Base-by-base conservation (phyloP, 2,888 invertebrate genomes). In the Cataglyphis altisquamis region DNA sequence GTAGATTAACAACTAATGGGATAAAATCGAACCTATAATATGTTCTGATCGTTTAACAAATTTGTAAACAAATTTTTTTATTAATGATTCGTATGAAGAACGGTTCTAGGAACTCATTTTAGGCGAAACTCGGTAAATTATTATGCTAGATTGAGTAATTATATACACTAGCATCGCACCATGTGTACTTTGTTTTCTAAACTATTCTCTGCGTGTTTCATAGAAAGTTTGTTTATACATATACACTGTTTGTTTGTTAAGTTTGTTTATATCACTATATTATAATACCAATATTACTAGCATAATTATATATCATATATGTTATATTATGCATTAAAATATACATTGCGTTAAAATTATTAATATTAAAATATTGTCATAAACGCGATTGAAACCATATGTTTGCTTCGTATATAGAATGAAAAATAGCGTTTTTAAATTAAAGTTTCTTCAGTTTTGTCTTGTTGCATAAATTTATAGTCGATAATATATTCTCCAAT, bases 401-500 rank as follows among this genome's bases (percentile, higher is more conserved):
- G 3, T 12, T 10, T 25, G 12, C 12, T 3, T 55, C 55, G 3
- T 21, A 55, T 3, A 3, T 48, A 48, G 6, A n/a, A 29, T 29
- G 10, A 45, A 15, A 67, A 45, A 5, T 67, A 25, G 45, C 0
- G 12, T 29, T 68, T 10, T 25, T 67, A 45, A 8, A 45, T 9
- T 4, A 2, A 6, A 8, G 15, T 52, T 52, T 48, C 29, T 25
- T 67, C 10, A 45, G 45, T 15, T 48, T 9, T 29, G 29, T 45
- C 41, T 67, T 48, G n/a, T 68, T 68, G n/a, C n/a, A 68, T 68
- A 67, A 9, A 29, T 68, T 29, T 48, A 8, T 6, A 12, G 29
- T 4, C 25, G 18, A 64, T 29, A 41, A 12, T 15, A 67, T 55
- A 48, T 48, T 48, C 3, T 29, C 18, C 39, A 66, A 3, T 45